Percentiles rank a stretch among this genome's conserved stretches.
phyloP scores from a whole-genome alignment of 2,888 invertebrate species.

The Griposia aprilina region DNA sequence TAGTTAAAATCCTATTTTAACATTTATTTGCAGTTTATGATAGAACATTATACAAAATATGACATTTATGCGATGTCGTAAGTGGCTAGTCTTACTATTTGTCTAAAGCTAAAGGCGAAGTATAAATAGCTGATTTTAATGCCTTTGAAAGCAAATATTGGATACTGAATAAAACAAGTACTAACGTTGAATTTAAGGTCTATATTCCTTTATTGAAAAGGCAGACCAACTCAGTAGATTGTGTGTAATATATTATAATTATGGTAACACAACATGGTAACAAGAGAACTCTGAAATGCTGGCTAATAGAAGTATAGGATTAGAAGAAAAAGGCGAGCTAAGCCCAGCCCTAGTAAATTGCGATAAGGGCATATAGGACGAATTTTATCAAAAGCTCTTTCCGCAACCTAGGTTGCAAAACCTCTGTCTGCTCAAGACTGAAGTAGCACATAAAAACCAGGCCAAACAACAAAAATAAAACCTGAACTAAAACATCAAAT shows the following conservation, averaged over 20 bases:
- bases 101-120: background rate
- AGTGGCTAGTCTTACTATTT: conserved; percentile 23
- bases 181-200: background rate
- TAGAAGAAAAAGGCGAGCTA: background rate
- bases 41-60: conserved; percentile 50
- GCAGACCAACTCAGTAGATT: background rate
- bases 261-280: no score
- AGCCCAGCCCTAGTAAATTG: no score
- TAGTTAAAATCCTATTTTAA: conserved; percentile 39
- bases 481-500: background rate
- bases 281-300: background rate
- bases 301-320: background rate
- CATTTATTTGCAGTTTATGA: conserved; percentile 47
- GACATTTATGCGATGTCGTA: conserved; percentile 43
- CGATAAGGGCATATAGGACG: background rate
- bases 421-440: background rate
- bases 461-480: background rate
- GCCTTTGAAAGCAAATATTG: conserved; percentile 19
- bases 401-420: background rate
- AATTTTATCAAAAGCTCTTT: background rate
- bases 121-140: conserved; percentile 14
- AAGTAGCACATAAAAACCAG: background rate
- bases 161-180: conserved; percentile 17
- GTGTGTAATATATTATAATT: background rate
- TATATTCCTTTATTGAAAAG: background rate